Conservation (phyloP, 2,113 vertebrate genomes). For the Alces alces region DNA sequence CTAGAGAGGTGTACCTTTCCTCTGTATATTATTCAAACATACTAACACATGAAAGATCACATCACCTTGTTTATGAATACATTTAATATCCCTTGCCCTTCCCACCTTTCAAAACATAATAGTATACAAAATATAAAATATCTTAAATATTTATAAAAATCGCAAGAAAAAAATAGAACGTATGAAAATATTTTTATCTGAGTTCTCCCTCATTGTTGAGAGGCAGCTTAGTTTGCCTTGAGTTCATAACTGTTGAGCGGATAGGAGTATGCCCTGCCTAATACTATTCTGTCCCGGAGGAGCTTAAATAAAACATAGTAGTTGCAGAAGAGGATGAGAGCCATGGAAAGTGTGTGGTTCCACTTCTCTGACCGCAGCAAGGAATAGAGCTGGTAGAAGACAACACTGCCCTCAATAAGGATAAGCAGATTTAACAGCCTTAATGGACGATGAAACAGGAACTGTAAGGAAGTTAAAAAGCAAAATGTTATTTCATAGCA, state of each 20-base stretch:
- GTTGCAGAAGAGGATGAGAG: slow-evolving; percentile 98
- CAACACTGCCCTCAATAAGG: slow-evolving; percentile 94
- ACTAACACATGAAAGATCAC: slow-evolving; percentile 73
- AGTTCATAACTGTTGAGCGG: slow-evolving; percentile 90
- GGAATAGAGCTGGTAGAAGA: slow-evolving; percentile 97
- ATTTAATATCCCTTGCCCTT: slow-evolving; percentile 84
- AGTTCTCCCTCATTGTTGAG: slow-evolving; percentile 77
- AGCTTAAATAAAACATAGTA: slow-evolving; percentile 99
- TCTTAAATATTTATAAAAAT: slow-evolving; percentile 99
- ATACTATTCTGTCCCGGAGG: slow-evolving; percentile 95
- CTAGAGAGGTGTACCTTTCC: slow-evolving; percentile 46
- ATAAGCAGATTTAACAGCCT: slow-evolving; percentile 98
- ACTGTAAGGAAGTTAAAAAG: slow-evolving; percentile 80
- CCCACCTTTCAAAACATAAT: slow-evolving; percentile 84
- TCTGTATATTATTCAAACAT: slow-evolving; percentile 50
- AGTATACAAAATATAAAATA: slow-evolving; percentile 99
- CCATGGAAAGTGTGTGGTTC: slow-evolving; percentile 99
- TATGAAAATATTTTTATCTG: slow-evolving; percentile 95
- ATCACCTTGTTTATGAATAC: slow-evolving; percentile 84
- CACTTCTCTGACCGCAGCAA: slow-evolving; percentile 97
- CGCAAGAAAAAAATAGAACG: slow-evolving; percentile 99
- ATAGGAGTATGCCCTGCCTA: slow-evolving; percentile 96
- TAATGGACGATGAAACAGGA: slow-evolving; percentile 97
- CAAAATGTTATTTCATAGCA: slow-evolving; percentile 11
- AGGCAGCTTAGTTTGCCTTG: slow-evolving; percentile 87